Percentiles rank a stretch among this genome's conserved stretches.
phyloP scores from a whole-genome alignment of 2,113 vertebrate species.

The Lepus americanus region DNA sequence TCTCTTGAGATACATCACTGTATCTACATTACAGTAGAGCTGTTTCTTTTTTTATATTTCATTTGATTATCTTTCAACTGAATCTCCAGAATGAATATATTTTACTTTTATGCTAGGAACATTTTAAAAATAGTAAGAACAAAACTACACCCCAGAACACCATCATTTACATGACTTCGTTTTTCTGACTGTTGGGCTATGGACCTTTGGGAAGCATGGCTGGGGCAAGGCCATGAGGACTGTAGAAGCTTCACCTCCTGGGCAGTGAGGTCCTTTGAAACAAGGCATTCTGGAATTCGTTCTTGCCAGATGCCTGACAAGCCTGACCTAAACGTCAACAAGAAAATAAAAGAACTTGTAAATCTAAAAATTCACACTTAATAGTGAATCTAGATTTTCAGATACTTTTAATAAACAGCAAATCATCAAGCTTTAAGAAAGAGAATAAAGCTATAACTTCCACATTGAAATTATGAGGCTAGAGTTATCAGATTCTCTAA shows the following conservation, averaged over 20 bases:
- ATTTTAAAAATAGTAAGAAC: constrained; percentile 29
- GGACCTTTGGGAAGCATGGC: background rate
- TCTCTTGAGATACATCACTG: background rate
- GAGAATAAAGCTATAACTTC: constrained; percentile 43
- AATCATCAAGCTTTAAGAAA: constrained; percentile 44
- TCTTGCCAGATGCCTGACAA: background rate
- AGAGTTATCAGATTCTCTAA: constrained; percentile 17
- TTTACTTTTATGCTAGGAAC: background rate
- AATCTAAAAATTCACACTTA: constrained; percentile 58
- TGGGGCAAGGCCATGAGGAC: background rate
- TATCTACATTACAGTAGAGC: background rate
- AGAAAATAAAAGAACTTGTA: background rate
- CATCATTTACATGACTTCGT: background rate
- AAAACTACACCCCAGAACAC: background rate
- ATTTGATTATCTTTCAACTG: constrained; percentile 26
- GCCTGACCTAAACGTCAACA: background rate
- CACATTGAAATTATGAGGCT: constrained; percentile 26
- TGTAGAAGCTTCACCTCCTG: background rate
- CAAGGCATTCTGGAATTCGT: background rate
- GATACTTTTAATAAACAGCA: background rate
- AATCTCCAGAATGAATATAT: background rate
- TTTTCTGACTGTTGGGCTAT: background rate
- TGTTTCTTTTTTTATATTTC: constrained; percentile 4
- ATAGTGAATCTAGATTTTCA: constrained; percentile 31
- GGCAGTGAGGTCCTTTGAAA: background rate